A percentile compares a stretch with the other conserved stretches of the same genome.
These are phyloP conservation scores for Neelides folsomi DNA, from an alignment of 2,888 invertebrate species.

Conservation along the genomic window DNA sequence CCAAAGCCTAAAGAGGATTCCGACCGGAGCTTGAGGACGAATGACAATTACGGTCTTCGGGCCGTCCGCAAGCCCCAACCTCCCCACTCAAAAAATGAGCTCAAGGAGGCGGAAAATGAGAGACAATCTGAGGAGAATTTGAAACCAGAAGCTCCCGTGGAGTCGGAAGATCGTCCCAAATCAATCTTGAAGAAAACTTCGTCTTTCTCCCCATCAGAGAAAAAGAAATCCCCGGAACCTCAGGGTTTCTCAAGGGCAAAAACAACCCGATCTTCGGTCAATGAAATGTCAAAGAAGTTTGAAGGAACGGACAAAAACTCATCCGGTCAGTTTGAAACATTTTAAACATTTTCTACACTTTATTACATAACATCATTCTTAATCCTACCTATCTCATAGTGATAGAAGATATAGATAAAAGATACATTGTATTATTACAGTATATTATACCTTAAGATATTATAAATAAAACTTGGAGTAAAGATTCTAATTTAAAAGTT, in stretches of 20 bases:
- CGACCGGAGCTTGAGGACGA: background rate
- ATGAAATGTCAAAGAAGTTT: slow-evolving; percentile 30
- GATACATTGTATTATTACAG: too few relatives aligned
- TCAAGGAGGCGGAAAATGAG: background rate
- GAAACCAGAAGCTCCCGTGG: background rate
- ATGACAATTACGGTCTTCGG: background rate
- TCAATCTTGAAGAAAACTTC: slow-evolving; percentile 32
- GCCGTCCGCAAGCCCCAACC: background rate
- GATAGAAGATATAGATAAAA: too few relatives aligned
- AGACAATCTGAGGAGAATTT: too few relatives aligned
- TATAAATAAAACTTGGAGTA: too few relatives aligned
- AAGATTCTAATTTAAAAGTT: too few relatives aligned
- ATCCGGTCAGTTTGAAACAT: too few relatives aligned
- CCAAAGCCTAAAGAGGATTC: too few relatives aligned
- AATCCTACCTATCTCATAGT: too few relatives aligned
- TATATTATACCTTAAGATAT: too few relatives aligned
- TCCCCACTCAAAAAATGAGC: background rate
- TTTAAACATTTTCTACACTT: too few relatives aligned
- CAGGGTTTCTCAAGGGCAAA: slow-evolving; percentile 24
- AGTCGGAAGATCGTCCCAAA: slow-evolving; percentile 13
- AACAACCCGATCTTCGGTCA: slow-evolving; percentile 29
- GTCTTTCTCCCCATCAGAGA: slow-evolving; percentile 15
- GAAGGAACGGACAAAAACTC: slow-evolving; percentile 7
- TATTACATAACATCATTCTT: too few relatives aligned
- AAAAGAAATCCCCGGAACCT: slow-evolving; percentile 5